Conservation (phyloP, 2,888 invertebrate species). For the Dexiosoma caninum region DNA sequence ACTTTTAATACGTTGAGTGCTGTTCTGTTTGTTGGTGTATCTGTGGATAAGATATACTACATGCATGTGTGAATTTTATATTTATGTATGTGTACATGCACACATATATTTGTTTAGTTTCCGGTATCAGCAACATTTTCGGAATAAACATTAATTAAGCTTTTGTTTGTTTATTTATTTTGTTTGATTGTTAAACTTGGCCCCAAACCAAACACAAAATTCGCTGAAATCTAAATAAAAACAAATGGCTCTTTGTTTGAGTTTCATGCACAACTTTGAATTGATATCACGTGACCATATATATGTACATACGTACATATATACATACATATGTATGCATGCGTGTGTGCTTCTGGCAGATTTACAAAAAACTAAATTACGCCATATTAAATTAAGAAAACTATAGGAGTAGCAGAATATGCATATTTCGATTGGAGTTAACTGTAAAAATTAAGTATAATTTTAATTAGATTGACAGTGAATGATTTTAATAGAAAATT, state of each 20-base stretch:
- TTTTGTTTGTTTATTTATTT: slow-evolving; percentile 57
- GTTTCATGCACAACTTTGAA: neutral
- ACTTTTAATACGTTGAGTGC: slow-evolving; percentile 37
- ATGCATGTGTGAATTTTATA: neutral
- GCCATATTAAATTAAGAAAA: too few species aligned
- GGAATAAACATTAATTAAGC: slow-evolving; percentile 62
- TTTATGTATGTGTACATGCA: neutral
- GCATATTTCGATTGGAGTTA: too few species aligned
- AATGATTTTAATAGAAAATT: too few species aligned
- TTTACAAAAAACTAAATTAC: too few species aligned
- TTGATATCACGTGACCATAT: neutral
- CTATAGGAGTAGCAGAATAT: too few species aligned
- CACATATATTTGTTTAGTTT: slow-evolving; percentile 62
- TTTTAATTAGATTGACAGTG: too few species aligned
- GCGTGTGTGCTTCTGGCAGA: neutral
- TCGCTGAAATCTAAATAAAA: slow-evolving; percentile 54
- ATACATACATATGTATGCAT: slow-evolving; percentile 2
- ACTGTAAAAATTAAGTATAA: too few species aligned
- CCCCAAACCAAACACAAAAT: slow-evolving; percentile 36
- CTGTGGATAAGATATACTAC: neutral
- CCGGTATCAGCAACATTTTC: slow-evolving; percentile 56
- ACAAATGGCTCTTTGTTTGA: slow-evolving; percentile 23
- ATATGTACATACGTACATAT: too few species aligned
- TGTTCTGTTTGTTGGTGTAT: neutral
- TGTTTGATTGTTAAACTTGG: slow-evolving; percentile 50